Base-by-base conservation (phyloP, 2,888 invertebrate genomes). In the Nezara viridula region DNA sequence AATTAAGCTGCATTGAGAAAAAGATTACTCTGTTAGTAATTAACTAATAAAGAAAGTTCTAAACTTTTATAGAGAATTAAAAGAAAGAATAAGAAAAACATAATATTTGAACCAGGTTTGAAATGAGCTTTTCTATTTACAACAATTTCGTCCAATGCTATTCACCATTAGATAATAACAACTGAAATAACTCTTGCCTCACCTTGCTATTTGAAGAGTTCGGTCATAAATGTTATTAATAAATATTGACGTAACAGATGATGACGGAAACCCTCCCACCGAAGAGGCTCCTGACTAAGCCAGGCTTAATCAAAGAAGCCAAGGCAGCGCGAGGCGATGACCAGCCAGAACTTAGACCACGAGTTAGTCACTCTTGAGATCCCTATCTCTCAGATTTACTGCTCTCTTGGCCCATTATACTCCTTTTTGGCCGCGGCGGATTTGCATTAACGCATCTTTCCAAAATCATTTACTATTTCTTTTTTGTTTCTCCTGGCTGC, bases 381-480 rank as follows among this genome's bases (percentile, higher is more conserved):
- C 32, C 7, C 60, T 73, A 73, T 73, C 66, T 73, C 32, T 37
- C 19, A 37, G 37, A 73, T 73, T 73, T 73, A 73, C 37, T 19
- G 66, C 66, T 37, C 19, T 19, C 32, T 37, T 9, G 9, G 0
- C 7, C 32, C 32, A 73, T 73, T 73, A 73, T 73, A 9, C 6
- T 19, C 19, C 19, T 73, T 73, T 73, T 73, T 73, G 66, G 37
- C 66, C 37, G 1, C 32, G 32, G 19, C 32, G 21, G 37, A 73
- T 32, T 73, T 73, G 37, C 32, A 73, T 73, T 73, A 32, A 37
- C 19, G 66, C 66, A 73, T 73, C 66, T 73, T 73, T 73, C 66
- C 66, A 21, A 73, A 73, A 37, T 73, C 66, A 5, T 37, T 37
- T 73, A 73, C 66, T 21, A 32, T 73, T 73, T 37, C 7, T 37